A percentile compares a stretch with the other conserved stretches of the same genome.
Conservation (phyloP, 2,888 invertebrate species). For the Tortricodes alternella region DNA sequence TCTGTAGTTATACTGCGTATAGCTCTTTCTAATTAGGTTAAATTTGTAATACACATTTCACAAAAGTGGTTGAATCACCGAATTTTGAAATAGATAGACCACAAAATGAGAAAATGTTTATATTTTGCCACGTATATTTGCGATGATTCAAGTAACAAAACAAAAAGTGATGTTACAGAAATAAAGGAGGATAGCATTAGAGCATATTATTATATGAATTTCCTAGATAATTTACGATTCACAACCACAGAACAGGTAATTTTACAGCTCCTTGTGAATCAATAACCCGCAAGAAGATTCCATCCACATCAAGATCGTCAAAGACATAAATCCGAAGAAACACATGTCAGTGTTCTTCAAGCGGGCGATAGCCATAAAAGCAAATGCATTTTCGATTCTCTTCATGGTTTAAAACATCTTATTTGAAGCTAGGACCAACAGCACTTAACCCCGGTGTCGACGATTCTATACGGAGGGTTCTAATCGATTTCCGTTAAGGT, state of each 20-base stretch:
- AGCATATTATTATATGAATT: background rate
- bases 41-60: background rate
- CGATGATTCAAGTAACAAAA: background rate
- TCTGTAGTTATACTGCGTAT: background rate
- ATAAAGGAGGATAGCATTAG: background rate
- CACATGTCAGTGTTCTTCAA: constrained; percentile 10
- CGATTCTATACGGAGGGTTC: constrained; percentile 60
- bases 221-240: background rate
- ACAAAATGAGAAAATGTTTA: background rate
- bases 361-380: constrained; percentile 22
- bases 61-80: background rate
- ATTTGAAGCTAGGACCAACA: constrained; percentile 61
- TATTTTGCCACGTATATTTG: background rate
- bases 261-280: background rate
- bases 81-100: background rate
- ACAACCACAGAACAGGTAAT: background rate
- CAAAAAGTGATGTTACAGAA: no score
- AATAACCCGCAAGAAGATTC: background rate
- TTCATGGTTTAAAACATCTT: constrained; percentile 55
- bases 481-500: constrained; percentile 69
- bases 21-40: background rate
- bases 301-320: background rate
- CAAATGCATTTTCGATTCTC: constrained; percentile 34
- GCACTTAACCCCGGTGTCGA: constrained; percentile 68
- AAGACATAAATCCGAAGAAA: background rate